Conservation (phyloP, 2,888 invertebrate genomes). For the Chloroclystis v-ata region DNA sequence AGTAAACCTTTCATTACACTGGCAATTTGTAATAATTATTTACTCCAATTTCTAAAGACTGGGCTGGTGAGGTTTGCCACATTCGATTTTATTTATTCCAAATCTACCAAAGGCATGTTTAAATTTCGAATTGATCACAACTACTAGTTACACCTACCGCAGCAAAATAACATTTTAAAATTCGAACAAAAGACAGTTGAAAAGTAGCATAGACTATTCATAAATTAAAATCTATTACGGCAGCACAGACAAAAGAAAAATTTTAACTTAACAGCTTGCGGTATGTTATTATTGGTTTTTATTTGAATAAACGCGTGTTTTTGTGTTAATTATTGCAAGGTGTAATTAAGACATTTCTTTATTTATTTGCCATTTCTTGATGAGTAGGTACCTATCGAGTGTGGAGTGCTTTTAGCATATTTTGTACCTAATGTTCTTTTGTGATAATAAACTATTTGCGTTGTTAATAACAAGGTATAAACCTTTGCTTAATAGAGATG, state of each 20-base stretch:
- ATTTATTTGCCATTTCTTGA: slow-evolving; percentile 35
- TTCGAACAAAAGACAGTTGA: slow-evolving; percentile 49
- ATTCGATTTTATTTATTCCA: slow-evolving; percentile 5
- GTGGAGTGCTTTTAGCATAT: slow-evolving; percentile 26
- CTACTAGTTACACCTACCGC: slow-evolving; percentile 28
- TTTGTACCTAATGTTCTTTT: slow-evolving; percentile 2
- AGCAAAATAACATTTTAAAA: slow-evolving; percentile 60
- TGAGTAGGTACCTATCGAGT: slow-evolving; percentile 23
- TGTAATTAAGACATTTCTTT: slow-evolving; percentile 34
- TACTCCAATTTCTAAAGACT: slow-evolving; percentile 1
- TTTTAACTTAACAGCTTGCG: slow-evolving; percentile 58
- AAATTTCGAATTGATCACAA: slow-evolving; percentile 17
- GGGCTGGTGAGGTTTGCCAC: slow-evolving; percentile 2
- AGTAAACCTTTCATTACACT: slow-evolving; percentile 3
- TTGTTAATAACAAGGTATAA: too few species aligned
- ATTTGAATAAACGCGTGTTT: slow-evolving; percentile 41
- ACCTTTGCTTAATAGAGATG: too few species aligned
- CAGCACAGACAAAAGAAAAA: slow-evolving; percentile 42
- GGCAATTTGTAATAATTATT: neutral
- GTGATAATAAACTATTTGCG: too few species aligned
- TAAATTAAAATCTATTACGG: slow-evolving; percentile 48
- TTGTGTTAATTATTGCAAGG: slow-evolving; percentile 39
- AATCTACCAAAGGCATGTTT: slow-evolving; percentile 11
- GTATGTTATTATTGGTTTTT: slow-evolving; percentile 53
- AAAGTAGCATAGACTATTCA: slow-evolving; percentile 34